Percentiles rank a stretch among this genome's conserved stretches.
Conservation (phyloP, 2,888 invertebrate genomes). For the Allolobophora icterica region DNA sequence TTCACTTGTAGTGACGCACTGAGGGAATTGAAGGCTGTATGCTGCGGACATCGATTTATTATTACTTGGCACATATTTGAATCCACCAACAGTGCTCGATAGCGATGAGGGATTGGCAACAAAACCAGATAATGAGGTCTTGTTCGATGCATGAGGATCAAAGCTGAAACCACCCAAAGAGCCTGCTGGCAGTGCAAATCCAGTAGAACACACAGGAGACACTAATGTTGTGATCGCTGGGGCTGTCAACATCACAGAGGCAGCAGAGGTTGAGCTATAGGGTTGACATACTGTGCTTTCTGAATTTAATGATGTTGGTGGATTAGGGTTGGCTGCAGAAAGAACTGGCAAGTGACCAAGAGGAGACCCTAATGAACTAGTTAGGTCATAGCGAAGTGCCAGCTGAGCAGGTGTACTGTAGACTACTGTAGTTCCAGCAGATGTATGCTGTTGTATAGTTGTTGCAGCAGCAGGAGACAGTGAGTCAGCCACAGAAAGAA, state of each 20-base stretch:
- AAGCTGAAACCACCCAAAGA: not conserved
- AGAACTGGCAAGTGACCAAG: not conserved
- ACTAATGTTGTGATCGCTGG: not conserved
- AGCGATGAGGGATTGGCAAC: not conserved
- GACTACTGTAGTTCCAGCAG: not conserved
- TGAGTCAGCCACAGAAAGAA: not conserved
- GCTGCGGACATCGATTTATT: not conserved
- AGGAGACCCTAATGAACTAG: not conserved
- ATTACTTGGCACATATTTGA: not conserved
- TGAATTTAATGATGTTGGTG: not conserved
- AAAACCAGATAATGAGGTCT: not conserved
- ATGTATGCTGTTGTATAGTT: not conserved
- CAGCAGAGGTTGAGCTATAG: not conserved
- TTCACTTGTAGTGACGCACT: not conserved
- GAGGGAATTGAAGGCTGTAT: not conserved
- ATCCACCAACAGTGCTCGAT: not conserved
- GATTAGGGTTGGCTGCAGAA: not conserved
- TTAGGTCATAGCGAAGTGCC: not conserved
- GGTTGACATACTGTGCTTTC: not conserved
- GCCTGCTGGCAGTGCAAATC: not conserved
- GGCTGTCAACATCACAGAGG: not conserved
- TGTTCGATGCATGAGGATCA: not conserved
- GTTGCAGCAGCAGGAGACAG: not conserved
- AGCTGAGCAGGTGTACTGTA: not conserved
- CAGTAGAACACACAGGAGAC: not conserved